phyloP scores from a whole-genome alignment of 1,140 invertebrate genomes.

The Pentalonia nigronervosa region DNA sequence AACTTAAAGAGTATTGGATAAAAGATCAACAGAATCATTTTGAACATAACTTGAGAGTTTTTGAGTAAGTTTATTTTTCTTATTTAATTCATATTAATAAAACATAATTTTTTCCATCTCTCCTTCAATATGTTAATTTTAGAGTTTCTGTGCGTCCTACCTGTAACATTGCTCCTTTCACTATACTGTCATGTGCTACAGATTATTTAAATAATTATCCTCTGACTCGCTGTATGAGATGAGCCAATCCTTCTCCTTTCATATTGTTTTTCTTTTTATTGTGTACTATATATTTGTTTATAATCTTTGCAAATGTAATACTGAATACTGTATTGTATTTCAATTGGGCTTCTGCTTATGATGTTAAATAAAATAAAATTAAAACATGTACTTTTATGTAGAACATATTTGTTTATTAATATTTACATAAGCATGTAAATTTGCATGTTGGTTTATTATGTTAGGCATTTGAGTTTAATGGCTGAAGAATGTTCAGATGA shows the following conservation, averaged over 20 bases:
- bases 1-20: slow-evolving; percentile 47
- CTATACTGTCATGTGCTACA: too few species aligned
- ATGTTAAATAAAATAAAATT: too few species aligned
- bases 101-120: neutral
- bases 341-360: too few species aligned
- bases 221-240: too few species aligned
- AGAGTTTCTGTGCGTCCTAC: neutral
- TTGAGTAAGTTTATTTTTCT: slow-evolving; percentile 42
- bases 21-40: slow-evolving; percentile 23
- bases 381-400: neutral
- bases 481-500: slow-evolving; percentile 57
- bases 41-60: slow-evolving; percentile 47
- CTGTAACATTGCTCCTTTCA: neutral
- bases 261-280: too few species aligned
- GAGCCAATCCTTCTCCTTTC: too few species aligned
- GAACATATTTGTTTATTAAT: neutral
- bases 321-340: too few species aligned
- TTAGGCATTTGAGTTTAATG: slow-evolving; percentile 53
- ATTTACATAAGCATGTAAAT: neutral
- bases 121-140: neutral
- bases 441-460: neutral
- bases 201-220: too few species aligned
- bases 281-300: too few species aligned
- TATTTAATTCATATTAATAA: neutral
- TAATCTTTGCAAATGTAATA: too few species aligned